Base-by-base conservation (phyloP, 2,113 vertebrate species). In the Papio anubis region DNA sequence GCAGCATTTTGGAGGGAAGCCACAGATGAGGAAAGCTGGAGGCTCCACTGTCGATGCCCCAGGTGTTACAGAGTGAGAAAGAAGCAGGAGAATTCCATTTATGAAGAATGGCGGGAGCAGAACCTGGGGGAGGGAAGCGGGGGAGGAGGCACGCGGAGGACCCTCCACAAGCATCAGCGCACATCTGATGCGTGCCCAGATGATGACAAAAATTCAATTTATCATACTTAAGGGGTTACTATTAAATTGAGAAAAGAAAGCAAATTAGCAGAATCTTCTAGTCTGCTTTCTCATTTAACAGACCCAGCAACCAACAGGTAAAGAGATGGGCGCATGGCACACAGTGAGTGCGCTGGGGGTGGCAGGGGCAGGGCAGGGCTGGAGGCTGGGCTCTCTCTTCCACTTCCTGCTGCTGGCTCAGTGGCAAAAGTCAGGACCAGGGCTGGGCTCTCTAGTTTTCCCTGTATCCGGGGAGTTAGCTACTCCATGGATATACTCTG, bases 211-310 rank as follows among this genome's bases (percentile, higher is more conserved):
- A 75, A 52, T 32, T 93, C 55, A 70, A 3, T 50, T 88, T 87
- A 81, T 78, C 23, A 50, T 57, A 91, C 90, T 76, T 38, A 85
- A 48, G 32, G 64, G 10, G 38, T 68, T n/a, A 70, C 66, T 92
- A 45, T 82, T 61, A 78, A 73, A 35, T 25, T 61, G 66, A 88
- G 70, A 84, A 32, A n/a, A 83, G 35, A 45, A 55, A 93, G 79
- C 38, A 79, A 91, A 78, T 50, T 40, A 68, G 79, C 14, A 72
- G 43, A 72, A 68, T 94, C 76, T 45, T 66, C 40, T 75, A 27
- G 25, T 61, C 30, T 45, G 48, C 82, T 84, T 45, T 79, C 25
- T 59, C 43, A 27, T 17, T 89, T 86, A 64, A 32, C 18, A 79
- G 73, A 89, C 1, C 4, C 6, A 88, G 81, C 80, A 59, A 70